Evolutionary conservation across 2,113 vertebrate genomes (phyloP).

Genomic region (Prunella himalayana): DNA sequence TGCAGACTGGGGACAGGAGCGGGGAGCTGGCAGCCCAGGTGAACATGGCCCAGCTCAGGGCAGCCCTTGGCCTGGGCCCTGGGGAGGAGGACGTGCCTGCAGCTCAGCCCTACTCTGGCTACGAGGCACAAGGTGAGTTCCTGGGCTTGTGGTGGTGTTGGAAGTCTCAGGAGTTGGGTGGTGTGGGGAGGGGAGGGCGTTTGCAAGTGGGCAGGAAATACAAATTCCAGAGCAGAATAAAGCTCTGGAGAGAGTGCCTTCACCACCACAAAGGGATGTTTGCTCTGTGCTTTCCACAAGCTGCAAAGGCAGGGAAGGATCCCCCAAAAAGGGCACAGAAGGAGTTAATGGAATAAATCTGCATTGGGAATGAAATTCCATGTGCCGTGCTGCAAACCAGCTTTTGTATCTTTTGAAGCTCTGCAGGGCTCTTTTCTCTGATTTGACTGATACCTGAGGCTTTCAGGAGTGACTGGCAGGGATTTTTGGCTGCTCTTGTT

Average conservation of each 20-base stretch:
- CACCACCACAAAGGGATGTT: background rate
- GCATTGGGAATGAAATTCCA: background rate
- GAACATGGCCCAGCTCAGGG: constrained; percentile 86
- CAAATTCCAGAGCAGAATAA: background rate
- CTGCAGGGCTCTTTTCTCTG: background rate
- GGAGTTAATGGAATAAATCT: constrained; percentile 2
- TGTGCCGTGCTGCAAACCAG: background rate
- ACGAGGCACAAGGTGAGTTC: constrained; percentile 88
- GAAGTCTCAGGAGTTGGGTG: rapidly evolving
- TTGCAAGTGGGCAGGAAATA: background rate
- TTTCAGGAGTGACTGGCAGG: background rate
- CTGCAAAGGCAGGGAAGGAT: background rate
- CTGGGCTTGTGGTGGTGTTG: background rate
- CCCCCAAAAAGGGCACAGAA: background rate
- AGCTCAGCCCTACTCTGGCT: constrained; percentile 78
- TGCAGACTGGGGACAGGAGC: constrained; percentile 85
- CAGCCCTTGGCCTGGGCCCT: constrained; percentile 73
- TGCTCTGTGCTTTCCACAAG: background rate
- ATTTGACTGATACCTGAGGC: background rate
- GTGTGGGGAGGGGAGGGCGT: background rate
- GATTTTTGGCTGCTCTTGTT: background rate
- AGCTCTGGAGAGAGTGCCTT: rapidly evolving
- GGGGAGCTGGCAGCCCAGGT: constrained; percentile 87
- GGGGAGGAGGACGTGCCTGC: constrained; percentile 58
- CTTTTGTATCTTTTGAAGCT: background rate